Evolutionary conservation across 2,797 vertebrate species (phyloP).

Genomic region (Synaphobranchus kaupii): DNA sequence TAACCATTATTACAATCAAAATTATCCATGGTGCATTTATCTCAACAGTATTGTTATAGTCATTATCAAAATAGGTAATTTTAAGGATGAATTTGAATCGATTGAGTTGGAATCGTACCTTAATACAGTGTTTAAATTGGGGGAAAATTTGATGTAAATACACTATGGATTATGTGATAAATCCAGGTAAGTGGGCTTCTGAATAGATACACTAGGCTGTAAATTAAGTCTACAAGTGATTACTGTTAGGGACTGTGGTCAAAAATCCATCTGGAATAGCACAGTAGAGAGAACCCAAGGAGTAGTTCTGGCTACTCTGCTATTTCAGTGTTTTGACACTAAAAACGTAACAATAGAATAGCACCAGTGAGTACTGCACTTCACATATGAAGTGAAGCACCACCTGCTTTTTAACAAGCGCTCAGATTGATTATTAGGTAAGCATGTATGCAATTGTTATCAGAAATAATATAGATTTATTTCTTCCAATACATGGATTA

Average conservation of each 20-base stretch:
- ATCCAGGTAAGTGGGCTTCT: conserved; percentile 1
- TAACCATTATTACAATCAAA: neutral
- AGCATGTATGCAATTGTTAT: neutral
- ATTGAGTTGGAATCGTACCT: neutral
- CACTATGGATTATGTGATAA: conserved; percentile 13
- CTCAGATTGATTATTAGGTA: neutral
- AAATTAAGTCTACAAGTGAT: conserved; percentile 18
- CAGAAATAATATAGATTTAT: neutral
- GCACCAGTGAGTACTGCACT: neutral
- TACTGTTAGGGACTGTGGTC: neutral
- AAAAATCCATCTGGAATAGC: neutral
- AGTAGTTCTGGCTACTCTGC: neutral
- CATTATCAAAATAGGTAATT: neutral
- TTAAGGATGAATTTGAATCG: neutral
- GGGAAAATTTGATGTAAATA: neutral
- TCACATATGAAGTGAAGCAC: neutral
- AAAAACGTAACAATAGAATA: neutral
- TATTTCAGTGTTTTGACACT: neutral
- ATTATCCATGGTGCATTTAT: neutral
- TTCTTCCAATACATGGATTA: neutral
- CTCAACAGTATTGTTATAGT: neutral
- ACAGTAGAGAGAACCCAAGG: neutral
- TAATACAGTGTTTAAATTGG: neutral
- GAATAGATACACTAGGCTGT: neutral
- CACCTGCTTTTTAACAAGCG: neutral